Evolutionary conservation across 2,113 vertebrate species (phyloP).

Genomic region (Phasianus colchicus): DNA sequence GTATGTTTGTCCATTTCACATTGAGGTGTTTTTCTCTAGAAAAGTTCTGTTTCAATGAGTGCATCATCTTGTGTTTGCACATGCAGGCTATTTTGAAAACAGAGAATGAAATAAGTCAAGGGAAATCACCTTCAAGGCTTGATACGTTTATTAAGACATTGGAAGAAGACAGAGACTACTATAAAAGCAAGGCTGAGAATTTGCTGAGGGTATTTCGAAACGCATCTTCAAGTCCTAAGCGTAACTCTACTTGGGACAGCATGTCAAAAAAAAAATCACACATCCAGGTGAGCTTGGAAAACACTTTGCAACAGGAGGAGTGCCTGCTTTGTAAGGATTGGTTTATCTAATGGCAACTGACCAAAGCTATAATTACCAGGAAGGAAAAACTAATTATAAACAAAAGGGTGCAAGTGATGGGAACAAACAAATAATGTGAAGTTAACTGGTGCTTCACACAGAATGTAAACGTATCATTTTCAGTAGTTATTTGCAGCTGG

Average conservation of each 20-base stretch:
- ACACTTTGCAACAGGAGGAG: not conserved
- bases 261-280: constrained; percentile 58
- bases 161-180: constrained; percentile 74
- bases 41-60: constrained; percentile 50
- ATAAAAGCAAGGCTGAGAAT: constrained; percentile 71
- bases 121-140: constrained; percentile 65
- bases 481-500: not conserved
- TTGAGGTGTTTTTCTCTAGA: not conserved
- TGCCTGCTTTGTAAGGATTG: not conserved
- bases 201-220: constrained; percentile 75
- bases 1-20: constrained; percentile 20
- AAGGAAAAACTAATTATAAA: not conserved
- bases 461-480: not conserved
- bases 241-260: not conserved
- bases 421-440: not conserved
- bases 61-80: constrained; percentile 28
- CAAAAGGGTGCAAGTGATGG: not conserved
- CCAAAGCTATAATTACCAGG: not conserved
- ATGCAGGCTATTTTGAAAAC: constrained; percentile 61
- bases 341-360: not conserved
- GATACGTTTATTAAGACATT: constrained; percentile 71
- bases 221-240: constrained; percentile 67
- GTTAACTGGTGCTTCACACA: not conserved
- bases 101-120: constrained; percentile 63
- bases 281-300: constrained; percentile 71